Evolutionary conservation across 2,797 vertebrate genomes (phyloP).

Genomic region (Crax fasciolata): DNA sequence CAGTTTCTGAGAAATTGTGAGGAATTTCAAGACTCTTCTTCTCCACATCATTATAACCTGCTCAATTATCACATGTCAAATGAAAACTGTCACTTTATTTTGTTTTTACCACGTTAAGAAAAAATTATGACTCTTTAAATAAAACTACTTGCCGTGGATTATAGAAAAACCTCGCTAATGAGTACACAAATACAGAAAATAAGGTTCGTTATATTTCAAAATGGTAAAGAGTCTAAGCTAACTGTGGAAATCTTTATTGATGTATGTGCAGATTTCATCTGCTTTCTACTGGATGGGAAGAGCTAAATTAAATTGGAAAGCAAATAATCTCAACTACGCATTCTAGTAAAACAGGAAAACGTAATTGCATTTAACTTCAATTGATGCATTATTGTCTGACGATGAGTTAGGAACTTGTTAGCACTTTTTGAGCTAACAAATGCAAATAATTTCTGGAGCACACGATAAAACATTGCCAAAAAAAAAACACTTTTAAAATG

Average conservation of each 20-base stretch:
- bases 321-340: neutral
- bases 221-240: neutral
- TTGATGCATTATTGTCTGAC: neutral
- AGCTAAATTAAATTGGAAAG: neutral
- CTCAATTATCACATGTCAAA: neutral
- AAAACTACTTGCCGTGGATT: neutral
- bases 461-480: neutral
- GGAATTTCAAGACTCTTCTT: neutral
- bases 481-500: neutral
- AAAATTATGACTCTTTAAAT: neutral
- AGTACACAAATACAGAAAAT: neutral
- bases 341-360: neutral
- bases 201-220: neutral
- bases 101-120: neutral
- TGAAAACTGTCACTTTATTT: neutral
- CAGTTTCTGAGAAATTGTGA: neutral
- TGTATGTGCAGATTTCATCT: neutral
- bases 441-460: neutral
- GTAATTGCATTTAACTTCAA: neutral
- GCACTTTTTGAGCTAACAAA: neutral
- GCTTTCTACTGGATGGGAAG: neutral
- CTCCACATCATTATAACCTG: neutral
- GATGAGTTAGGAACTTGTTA: neutral
- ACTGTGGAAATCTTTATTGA: neutral
- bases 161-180: slow-evolving; percentile 9